Evolutionary conservation across 2,888 invertebrate species (phyloP), one percentile per base, ranked within the genome.

Genomic region (Drosophila tripunctata): DNA sequence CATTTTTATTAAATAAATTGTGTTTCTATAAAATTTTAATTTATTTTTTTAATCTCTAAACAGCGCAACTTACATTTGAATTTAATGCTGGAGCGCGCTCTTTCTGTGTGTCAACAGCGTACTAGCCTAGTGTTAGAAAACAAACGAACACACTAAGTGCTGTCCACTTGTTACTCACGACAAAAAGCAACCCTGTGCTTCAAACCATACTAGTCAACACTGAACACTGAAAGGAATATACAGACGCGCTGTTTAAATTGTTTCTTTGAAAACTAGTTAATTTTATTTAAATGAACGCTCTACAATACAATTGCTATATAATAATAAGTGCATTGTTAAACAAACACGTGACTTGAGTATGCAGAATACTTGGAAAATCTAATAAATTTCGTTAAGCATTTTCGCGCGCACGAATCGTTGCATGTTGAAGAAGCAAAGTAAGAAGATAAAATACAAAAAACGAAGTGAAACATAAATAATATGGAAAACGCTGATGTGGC

Each of bases 401-500:
- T 48, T 54, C n/a, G n/a, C n/a, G 21, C 60, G 74, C 72, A 74
- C 48, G 44, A 60, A 72, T 17, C 5, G 6, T 15, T n/a, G n/a
- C 27, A 3, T 35, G 19, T 21, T 8, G 19, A 5, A 36, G 7
- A 15, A 55, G 17, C 30, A 21, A 30, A 22, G 33, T 38, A 17
- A 24, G 24, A 33, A 24, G 15, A 51, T 24, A 24, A 19, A 19
- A 17, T n/a, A n/a, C 19, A 40, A 19, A 47, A 31, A 43, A 5
- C 24, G 33, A 40, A 35, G 33, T n/a, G n/a, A n/a, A n/a, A n/a
- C n/a, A n/a, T n/a, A n/a, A 50, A 47, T 67, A 88, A 76, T 35
- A 89, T 88, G 89, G 89, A 88, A 58, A 65, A 73, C 56, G 51
- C 61, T 40, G 84, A 86, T 64, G 54, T 56, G 57, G 57, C 56